Percentiles rank a stretch among this genome's conserved stretches.
These are phyloP conservation scores for Heterotis niloticus DNA, from an alignment of 2,113 vertebrate genomes.

Conservation along the genomic window DNA sequence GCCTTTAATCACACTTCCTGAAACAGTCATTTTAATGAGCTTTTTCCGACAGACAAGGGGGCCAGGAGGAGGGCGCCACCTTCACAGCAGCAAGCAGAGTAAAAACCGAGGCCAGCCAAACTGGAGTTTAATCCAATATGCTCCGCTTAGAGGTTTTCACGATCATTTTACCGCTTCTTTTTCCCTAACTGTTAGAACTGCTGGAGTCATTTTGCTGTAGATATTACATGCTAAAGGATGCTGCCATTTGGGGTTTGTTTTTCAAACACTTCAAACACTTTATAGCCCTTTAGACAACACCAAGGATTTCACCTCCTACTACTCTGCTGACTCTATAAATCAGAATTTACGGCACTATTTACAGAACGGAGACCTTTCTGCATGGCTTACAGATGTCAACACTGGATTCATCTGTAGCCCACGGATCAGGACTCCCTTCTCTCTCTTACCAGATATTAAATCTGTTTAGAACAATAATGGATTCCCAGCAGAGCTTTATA, in stretches of 20 bases:
- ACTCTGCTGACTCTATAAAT: too few species aligned
- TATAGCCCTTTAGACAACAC: too few species aligned
- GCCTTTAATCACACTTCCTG: slow-evolving; percentile 41
- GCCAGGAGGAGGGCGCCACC: background rate
- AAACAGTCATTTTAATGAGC: slow-evolving; percentile 38
- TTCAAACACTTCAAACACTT: too few species aligned
- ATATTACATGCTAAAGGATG: background rate
- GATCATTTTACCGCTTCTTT: background rate
- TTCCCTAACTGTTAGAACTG: background rate
- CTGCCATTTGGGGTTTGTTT: background rate
- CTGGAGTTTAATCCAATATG: background rate
- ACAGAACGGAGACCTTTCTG: too few species aligned
- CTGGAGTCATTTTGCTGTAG: background rate
- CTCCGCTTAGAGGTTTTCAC: background rate
- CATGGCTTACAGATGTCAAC: too few species aligned
- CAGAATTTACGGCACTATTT: too few species aligned
- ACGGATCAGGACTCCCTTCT: too few species aligned
- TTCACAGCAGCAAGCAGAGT: background rate
- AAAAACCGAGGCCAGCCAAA: background rate
- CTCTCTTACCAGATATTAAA: too few species aligned
- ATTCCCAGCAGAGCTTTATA: too few species aligned
- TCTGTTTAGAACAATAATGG: too few species aligned
- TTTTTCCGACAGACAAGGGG: slow-evolving; percentile 32
- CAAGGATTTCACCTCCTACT: too few species aligned
- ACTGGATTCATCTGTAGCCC: too few species aligned